These are phyloP conservation scores for Brenthis daphne DNA, from an alignment of 2,888 invertebrate genomes.

Conservation along the genomic window DNA sequence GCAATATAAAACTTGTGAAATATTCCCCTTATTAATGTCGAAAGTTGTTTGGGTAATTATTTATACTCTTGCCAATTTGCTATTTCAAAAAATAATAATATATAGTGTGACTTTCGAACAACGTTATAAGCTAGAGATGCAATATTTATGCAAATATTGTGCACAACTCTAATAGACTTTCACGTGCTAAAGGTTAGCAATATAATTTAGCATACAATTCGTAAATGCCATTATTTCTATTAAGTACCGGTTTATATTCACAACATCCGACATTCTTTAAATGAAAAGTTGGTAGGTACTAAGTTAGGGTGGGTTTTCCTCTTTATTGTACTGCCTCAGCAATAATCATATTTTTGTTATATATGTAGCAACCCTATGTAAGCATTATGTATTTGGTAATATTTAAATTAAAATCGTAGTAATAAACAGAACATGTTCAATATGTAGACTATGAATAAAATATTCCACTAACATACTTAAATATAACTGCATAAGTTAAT, in stretches of 20 bases:
- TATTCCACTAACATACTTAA: background rate
- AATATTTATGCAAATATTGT: slow-evolving; percentile 33
- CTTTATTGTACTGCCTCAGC: background rate
- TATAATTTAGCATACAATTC: slow-evolving; percentile 14
- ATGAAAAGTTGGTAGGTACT: background rate
- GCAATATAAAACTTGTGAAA: too few relatives aligned
- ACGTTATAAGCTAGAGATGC: slow-evolving; percentile 21
- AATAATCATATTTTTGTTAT: background rate
- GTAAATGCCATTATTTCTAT: slow-evolving; percentile 1
- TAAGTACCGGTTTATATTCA: slow-evolving; percentile 5
- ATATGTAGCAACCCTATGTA: too few relatives aligned
- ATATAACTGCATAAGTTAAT: too few relatives aligned
- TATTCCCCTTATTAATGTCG: too few relatives aligned
- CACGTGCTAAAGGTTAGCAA: slow-evolving; percentile 9
- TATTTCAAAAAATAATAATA: slow-evolving; percentile 24
- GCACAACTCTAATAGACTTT: slow-evolving; percentile 18
- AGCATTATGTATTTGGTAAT: too few relatives aligned
- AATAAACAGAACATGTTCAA: background rate
- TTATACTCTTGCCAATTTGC: slow-evolving; percentile 17
- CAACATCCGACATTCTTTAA: background rate
- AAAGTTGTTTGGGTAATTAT: background rate
- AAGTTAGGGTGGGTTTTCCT: background rate
- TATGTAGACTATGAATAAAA: background rate
- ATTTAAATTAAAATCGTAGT: too few relatives aligned
- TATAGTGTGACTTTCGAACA: slow-evolving; percentile 31